Percentiles rank a stretch among this genome's conserved stretches.
Conservation (phyloP, 37 sponge, comb jelly and placozoan species). For the Bolinopsis microptera region DNA sequence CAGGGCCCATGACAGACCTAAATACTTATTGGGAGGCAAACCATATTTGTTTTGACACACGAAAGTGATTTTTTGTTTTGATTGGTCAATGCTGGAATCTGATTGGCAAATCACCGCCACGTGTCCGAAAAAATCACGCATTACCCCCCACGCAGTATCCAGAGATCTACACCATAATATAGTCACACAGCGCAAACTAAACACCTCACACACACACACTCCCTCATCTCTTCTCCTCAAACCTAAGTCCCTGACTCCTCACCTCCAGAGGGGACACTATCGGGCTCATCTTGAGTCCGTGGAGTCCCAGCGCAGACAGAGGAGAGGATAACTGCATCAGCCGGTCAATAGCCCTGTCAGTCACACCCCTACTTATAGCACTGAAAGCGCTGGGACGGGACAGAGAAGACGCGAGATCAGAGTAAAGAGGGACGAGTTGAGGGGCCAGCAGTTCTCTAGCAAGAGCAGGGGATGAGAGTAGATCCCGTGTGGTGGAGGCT, state of each 20-base stretch:
- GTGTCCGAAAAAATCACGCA: too few species aligned
- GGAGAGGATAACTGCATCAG: constrained; percentile 38
- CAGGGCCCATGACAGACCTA: too few species aligned
- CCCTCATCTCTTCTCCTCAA: constrained; percentile 36
- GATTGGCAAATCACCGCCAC: too few species aligned
- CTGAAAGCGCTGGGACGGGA: constrained; percentile 23
- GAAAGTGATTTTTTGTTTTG: too few species aligned
- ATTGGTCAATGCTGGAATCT: too few species aligned
- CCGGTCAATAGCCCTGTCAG: not conserved
- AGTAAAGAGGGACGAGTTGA: not conserved
- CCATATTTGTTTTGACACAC: too few species aligned
- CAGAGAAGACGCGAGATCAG: not conserved
- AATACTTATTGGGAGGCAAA: too few species aligned
- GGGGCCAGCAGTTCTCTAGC: not conserved
- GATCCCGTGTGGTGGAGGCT: not conserved
- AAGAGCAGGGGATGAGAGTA: not conserved
- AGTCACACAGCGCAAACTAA: too few species aligned
- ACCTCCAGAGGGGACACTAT: not conserved
- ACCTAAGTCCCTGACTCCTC: not conserved
- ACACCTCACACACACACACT: too few species aligned
- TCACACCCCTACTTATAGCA: not conserved
- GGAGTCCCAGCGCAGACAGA: constrained; percentile 2
- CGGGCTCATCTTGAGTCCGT: not conserved
- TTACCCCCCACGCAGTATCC: too few species aligned
- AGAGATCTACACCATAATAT: too few species aligned